These are phyloP conservation scores for Notospermus geniculatus DNA, from an alignment of 1,140 invertebrate species.

Conservation along the genomic window DNA sequence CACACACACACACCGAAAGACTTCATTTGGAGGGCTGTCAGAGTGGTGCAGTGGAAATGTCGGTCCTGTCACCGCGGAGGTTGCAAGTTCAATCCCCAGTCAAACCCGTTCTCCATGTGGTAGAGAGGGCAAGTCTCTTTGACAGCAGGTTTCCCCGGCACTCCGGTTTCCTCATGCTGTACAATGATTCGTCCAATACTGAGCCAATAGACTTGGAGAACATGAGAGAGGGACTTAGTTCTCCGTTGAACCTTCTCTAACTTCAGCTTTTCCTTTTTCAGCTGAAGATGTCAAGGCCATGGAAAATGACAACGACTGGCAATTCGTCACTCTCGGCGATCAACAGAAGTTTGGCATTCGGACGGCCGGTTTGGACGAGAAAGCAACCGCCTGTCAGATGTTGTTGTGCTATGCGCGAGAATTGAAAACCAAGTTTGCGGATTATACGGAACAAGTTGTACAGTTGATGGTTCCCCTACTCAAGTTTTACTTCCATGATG, in stretches of 20 bases:
- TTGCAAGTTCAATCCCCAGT: too few relatives aligned
- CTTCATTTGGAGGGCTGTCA: too few relatives aligned
- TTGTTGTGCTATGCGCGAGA: slow-evolving; percentile 97
- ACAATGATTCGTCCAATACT: too few relatives aligned
- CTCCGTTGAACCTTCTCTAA: background rate
- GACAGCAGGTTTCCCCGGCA: too few relatives aligned
- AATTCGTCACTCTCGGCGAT: slow-evolving; percentile 95
- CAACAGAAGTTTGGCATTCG: slow-evolving; percentile 66
- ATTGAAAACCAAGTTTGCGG: slow-evolving; percentile 92
- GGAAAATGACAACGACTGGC: slow-evolving; percentile 93
- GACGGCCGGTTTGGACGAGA: slow-evolving; percentile 87
- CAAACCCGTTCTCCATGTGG: too few relatives aligned
- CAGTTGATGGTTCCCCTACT: slow-evolving; percentile 90
- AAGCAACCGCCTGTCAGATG: slow-evolving; percentile 99
- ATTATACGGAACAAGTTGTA: slow-evolving; percentile 91
- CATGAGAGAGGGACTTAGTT: too few relatives aligned
- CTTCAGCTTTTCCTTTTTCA: slow-evolving; percentile 27
- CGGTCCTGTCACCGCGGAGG: too few relatives aligned
- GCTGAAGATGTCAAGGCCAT: slow-evolving; percentile 65
- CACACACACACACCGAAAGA: too few relatives aligned
- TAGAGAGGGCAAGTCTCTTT: too few relatives aligned
- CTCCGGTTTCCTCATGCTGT: too few relatives aligned
- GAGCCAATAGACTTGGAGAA: too few relatives aligned
- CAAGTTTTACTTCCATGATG: slow-evolving; percentile 99
- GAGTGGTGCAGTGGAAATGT: too few relatives aligned